Evolutionary conservation across 2,797 vertebrate species (phyloP).

Genomic region (Onychomys arenicola): DNA sequence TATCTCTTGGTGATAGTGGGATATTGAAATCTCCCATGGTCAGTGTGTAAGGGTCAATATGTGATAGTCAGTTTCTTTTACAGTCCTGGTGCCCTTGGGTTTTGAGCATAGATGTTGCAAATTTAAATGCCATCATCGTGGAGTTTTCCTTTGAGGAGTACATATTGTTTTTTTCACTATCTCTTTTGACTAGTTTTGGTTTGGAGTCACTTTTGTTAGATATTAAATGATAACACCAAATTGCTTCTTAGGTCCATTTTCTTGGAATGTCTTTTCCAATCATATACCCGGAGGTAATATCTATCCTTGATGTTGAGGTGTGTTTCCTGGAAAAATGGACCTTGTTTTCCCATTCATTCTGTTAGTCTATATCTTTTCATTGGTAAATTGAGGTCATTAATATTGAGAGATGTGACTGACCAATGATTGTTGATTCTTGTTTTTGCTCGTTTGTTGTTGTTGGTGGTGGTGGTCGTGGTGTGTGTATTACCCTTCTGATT

Average conservation of each 20-base stretch:
- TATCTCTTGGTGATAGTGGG: too few species aligned
- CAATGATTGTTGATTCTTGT: neutral
- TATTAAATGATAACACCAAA: neutral
- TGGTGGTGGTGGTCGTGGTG: neutral
- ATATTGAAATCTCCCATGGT: neutral
- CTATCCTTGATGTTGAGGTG: neutral
- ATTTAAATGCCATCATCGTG: neutral
- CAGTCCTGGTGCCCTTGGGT: neutral
- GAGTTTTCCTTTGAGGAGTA: neutral
- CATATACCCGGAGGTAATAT: neutral
- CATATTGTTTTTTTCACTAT: neutral
- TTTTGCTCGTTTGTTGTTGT: neutral
- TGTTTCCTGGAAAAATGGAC: neutral
- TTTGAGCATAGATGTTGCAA: neutral
- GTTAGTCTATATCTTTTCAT: neutral
- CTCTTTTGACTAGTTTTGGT: neutral
- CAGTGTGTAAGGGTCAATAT: neutral
- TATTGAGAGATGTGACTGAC: neutral
- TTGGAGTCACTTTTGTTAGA: neutral
- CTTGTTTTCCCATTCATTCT: neutral
- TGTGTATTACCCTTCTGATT: neutral
- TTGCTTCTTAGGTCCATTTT: neutral
- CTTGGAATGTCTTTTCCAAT: neutral
- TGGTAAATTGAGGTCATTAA: neutral
- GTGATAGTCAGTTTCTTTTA: neutral